These are phyloP conservation scores for Chelmon rostratus DNA, from an alignment of 2,797 vertebrate genomes.

Conservation along the genomic window DNA sequence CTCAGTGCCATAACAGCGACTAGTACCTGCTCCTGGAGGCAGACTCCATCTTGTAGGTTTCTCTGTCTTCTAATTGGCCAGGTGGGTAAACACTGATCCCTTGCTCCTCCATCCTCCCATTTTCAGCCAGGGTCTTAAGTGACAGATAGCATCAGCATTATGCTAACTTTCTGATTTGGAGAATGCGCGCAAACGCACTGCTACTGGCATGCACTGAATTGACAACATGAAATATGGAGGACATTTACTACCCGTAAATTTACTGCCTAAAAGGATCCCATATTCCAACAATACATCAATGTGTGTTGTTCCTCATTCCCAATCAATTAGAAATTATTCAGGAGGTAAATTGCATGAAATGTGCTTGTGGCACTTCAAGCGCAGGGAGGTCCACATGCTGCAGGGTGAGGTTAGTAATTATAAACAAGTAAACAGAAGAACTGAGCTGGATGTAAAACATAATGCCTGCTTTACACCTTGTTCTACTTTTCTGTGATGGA, in stretches of 20 bases:
- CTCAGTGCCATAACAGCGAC: slow-evolving; percentile 78
- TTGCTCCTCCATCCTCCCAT: slow-evolving; percentile 68
- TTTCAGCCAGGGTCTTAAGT: slow-evolving; percentile 78
- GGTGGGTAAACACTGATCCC: slow-evolving; percentile 83
- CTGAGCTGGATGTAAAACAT: slow-evolving; percentile 51
- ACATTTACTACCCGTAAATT: slow-evolving; percentile 87
- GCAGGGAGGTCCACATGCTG: slow-evolving; percentile 60
- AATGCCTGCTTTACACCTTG: slow-evolving; percentile 57
- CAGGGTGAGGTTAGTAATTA: slow-evolving; percentile 65
- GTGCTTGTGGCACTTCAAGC: slow-evolving; percentile 56
- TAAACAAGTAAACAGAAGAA: slow-evolving; percentile 54
- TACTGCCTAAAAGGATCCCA: slow-evolving; percentile 81
- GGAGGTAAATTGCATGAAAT: slow-evolving; percentile 87
- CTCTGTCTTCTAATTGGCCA: slow-evolving; percentile 85
- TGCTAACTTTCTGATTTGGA: slow-evolving; percentile 73
- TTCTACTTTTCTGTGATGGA: slow-evolving; percentile 75
- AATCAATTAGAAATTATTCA: slow-evolving; percentile 91
- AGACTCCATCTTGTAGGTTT: slow-evolving; percentile 83
- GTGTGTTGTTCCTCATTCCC: slow-evolving; percentile 83
- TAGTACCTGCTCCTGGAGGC: slow-evolving; percentile 82
- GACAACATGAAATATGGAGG: slow-evolving; percentile 87
- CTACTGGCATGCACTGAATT: slow-evolving; percentile 78
- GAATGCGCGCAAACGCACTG: slow-evolving; percentile 75
- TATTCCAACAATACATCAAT: slow-evolving; percentile 84
- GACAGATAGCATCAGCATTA: slow-evolving; percentile 74